phyloP scores from a whole-genome alignment of 2,888 invertebrate genomes.

The Pammene aurita region DNA sequence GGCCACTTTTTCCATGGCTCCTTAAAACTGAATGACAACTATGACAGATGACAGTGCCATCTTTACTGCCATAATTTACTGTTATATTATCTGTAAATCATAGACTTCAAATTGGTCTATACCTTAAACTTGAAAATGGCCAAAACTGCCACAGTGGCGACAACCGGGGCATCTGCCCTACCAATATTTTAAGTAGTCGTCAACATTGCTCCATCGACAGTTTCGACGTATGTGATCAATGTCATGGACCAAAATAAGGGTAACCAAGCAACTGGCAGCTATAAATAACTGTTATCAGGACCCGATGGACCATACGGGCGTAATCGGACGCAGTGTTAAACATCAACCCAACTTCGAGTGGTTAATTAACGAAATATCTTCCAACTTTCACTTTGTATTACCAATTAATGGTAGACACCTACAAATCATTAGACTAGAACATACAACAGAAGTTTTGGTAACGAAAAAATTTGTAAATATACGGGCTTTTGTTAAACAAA shows the following conservation, averaged over 20 bases:
- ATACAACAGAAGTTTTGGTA: neutral
- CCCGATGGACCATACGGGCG: conserved; percentile 53
- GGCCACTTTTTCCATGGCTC: too few relatives aligned
- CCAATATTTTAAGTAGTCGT: neutral
- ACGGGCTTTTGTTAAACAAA: too few relatives aligned
- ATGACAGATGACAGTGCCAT: too few relatives aligned
- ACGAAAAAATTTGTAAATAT: too few relatives aligned
- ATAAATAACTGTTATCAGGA: conserved; percentile 76
- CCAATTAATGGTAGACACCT: conserved; percentile 8
- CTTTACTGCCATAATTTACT: too few relatives aligned
- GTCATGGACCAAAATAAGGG: conserved; percentile 53
- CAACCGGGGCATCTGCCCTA: too few relatives aligned
- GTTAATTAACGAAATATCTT: conserved; percentile 39
- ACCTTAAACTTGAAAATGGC: too few relatives aligned
- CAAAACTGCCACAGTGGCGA: too few relatives aligned
- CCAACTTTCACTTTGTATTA: conserved; percentile 18
- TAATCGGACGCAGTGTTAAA: conserved; percentile 57
- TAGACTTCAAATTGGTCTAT: too few relatives aligned
- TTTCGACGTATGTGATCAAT: conserved; percentile 17
- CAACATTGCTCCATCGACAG: neutral
- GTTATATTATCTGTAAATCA: too few relatives aligned
- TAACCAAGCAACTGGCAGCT: conserved; percentile 54
- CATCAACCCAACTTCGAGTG: conserved; percentile 35
- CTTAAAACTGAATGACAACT: too few relatives aligned
- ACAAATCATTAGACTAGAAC: neutral